Evolutionary conservation across 2,113 vertebrate genomes (phyloP), one percentile per base, ranked within the genome.

Genomic region (Zootoca vivipara): DNA sequence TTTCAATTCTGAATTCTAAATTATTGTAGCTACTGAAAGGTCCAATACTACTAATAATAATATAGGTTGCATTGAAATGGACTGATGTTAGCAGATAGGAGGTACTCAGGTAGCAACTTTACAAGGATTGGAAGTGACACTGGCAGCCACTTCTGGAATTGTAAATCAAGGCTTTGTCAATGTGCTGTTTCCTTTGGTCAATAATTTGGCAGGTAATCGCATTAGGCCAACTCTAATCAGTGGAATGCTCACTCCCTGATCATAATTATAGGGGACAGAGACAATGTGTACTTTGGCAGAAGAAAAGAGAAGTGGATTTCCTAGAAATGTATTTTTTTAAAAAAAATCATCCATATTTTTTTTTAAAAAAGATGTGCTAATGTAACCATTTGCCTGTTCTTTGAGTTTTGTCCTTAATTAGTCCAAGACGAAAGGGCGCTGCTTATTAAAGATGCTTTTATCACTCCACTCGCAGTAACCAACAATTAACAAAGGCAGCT

Each of bases 401-500:
- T 84, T 18, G 85, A 88, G 2, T 86, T 75, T 89, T 88, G 84
- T 82, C 92, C 83, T 90, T 95, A 92, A 94, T 93, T 93, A 89
- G 33, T 72, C 73, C 26, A 69, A 24, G 18, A 56, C 35, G n/a
- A 85, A 87, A 10, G 42, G 72, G 33, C 83, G 84, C 85, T 82
- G 78, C 28, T 75, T 90, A 82, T 92, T 87, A 90, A 56, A 80
- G 74, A 77, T 82, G 75, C 89, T 90, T 93, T 93, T 91, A 91
- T 92, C 82, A 78, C 85, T 86, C 26, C 56, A 40, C 35, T 89
- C 87, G 28, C 78, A 89, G 86, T 64, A 81, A 92, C 90, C 91
- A 91, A 91, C 88, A 89, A 95, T 93, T 95, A 92, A 90, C 92
- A 83, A 92, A 91, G 89, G 1, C 4, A 92, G 89, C 56, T 65